Percentiles rank a stretch among this genome's conserved stretches.
Conservation (phyloP, 2,888 invertebrate genomes). For the Dryocosmus kuriphilus region DNA sequence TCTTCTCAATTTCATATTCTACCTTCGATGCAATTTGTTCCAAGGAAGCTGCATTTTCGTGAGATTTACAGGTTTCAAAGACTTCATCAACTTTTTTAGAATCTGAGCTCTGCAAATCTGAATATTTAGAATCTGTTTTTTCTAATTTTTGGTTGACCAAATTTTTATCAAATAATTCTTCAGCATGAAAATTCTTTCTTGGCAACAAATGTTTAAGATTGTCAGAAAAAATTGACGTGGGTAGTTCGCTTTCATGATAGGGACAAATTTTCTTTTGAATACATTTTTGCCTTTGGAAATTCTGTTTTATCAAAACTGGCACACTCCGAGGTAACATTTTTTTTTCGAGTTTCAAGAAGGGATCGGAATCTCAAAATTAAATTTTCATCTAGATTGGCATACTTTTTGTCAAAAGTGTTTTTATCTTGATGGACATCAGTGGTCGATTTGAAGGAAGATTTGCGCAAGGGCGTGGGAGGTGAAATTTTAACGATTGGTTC, state of each 20-base stretch:
- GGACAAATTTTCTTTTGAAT: conserved; percentile 54
- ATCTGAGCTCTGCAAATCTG: background rate
- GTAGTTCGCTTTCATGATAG: conserved; percentile 49
- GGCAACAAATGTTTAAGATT: conserved; percentile 55
- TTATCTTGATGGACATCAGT: conserved; percentile 8
- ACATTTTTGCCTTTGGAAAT: conserved; percentile 40
- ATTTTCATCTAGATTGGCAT: background rate
- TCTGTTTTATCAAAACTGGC: background rate
- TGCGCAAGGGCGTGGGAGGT: conserved; percentile 49
- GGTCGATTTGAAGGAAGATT: conserved; percentile 30
- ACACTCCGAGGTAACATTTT: background rate
- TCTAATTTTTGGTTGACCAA: background rate
- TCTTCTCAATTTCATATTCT: background rate
- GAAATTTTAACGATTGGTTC: conserved; percentile 57
- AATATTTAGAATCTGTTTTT: conserved; percentile 17
- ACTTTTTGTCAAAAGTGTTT: background rate
- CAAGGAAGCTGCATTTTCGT: background rate
- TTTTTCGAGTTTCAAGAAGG: background rate
- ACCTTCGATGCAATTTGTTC: background rate
- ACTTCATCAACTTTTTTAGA: background rate
- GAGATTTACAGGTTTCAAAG: background rate
- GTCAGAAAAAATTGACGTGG: conserved; percentile 55
- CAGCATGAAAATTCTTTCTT: conserved; percentile 25
- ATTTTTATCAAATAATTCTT: background rate
- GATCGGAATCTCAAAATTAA: background rate